phyloP scores from a whole-genome alignment of 2,113 vertebrate species.

The Melanocharis versteri region DNA sequence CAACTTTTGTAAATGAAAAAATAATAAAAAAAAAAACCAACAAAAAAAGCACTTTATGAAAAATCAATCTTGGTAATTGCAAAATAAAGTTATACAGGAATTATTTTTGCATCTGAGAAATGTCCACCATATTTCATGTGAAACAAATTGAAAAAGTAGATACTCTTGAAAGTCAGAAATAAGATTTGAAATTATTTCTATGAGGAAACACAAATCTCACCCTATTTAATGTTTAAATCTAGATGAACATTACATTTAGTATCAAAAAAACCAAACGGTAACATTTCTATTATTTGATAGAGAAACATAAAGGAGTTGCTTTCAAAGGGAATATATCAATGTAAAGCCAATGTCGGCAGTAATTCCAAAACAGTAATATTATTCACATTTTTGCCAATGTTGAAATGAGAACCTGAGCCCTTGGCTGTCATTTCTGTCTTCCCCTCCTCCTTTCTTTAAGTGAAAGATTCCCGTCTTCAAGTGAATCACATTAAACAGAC shows the following conservation, averaged over 20 bases:
- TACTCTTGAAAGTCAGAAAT: background rate
- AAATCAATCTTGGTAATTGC: constrained; percentile 58
- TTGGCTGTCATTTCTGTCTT: constrained; percentile 31
- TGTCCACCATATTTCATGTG: background rate
- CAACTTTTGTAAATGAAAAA: constrained; percentile 67
- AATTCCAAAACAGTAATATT: background rate
- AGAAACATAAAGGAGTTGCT: background rate
- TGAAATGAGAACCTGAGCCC: constrained; percentile 14
- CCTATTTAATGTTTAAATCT: background rate
- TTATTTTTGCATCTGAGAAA: constrained; percentile 52
- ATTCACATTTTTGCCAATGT: constrained; percentile 17
- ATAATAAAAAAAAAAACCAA: background rate
- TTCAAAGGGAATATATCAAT: background rate
- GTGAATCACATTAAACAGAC: constrained; percentile 5
- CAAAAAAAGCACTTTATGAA: constrained; percentile 45
- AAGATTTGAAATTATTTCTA: constrained; percentile 2
- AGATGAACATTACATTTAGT: background rate
- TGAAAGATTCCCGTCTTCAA: constrained; percentile 12
- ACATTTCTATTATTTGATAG: background rate
- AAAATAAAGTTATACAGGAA: constrained; percentile 54
- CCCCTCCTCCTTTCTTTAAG: background rate
- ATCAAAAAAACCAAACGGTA: background rate
- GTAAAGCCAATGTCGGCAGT: background rate
- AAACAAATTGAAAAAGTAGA: background rate
- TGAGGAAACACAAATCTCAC: background rate